Base-by-base conservation (phyloP, 2,888 invertebrate species). In the Ennomos erosarius region DNA sequence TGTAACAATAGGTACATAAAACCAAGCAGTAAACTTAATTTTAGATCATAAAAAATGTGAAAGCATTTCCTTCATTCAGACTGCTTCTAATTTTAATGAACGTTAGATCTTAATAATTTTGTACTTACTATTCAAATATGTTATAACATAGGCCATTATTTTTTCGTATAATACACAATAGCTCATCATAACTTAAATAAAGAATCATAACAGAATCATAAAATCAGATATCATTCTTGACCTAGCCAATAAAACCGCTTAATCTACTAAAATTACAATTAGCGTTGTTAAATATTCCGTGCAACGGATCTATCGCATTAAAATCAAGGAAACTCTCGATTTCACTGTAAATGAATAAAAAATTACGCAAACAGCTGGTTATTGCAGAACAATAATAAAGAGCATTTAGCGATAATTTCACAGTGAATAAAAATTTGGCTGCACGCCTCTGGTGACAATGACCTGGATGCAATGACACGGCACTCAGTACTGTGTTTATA, bases 351-450 rank as follows among this genome's bases (percentile, higher is more conserved):
- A 78, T 73, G 66, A 68, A 67, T 75, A 73, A 53, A 82, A 75
- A 76, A 74, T 86, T 85, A 79, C 84, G 85, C 85, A 89, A 90
- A 72, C 55, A 67, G 59, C 71, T 78, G 69, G 70, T 74, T 82
- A 76, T 90, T 90, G 82, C 88, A 79, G 85, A 85, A 90, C 76
- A 76, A 73, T 80, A 70, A 69, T 78, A 76, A 78, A 80, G 72
- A 82, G 81, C 78, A 82, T 87, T 88, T 81, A 85, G 82, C 83
- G 79, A 65, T 75, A 86, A 88, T 90, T 90, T 89, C 83, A 87
- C 84, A 83, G 78, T 65, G 74, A 79, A 81, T 82, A 81, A 84
- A 85, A 78, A 55, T 62, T 82, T 75, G 73, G 73, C 75, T 81
- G 81, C 80, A 82, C 78, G 81, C 76, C 79, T 80, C 75, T 63